Evolutionary conservation across 1,140 invertebrate species (phyloP), one percentile per base, ranked within the genome.

Genomic region (Neotoxoptera formosana): DNA sequence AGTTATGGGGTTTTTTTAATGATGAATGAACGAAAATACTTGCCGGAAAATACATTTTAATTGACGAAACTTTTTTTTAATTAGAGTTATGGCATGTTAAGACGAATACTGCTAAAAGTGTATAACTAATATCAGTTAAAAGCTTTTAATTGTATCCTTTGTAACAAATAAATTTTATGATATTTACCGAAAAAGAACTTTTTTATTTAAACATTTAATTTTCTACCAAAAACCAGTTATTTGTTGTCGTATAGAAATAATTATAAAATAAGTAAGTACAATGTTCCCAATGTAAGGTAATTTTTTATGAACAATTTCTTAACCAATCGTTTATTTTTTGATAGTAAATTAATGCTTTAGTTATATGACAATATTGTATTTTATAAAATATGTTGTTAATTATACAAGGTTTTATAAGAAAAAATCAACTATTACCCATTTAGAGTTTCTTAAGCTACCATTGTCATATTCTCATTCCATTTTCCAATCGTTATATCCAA

Each of bases 401-500:
- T 45, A 86, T 3, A 14, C 1, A 23, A 25, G 34, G 23, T 86
- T 30, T 45, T 47, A 25, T 41, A 36, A 45, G 11, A 41, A 41
- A 36, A 47, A 86, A 86, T 41, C 41, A 41, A 86, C 11, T 9
- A 87, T 11, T 25, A 14, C 34, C 84, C 7, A 20, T 87, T 87
- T 20, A n/a, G 47, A 87, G 84, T 87, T 87, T 87, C 17, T 48
- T 14, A 20, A n/a, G 47, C 20, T 87, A 30, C 21, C n/a, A 25
- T 30, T 86, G 25, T 48, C 34, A 87, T 41, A 41, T n/a, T 34
- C 8, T 90, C 51, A 53, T 41, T 20, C 9, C 34, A 25, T 60
- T 90, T 60, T 41, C 34, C n/a, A 60, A 53, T 90, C 51, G 21
- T 60, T 23, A 88, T 51, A 90, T 60, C n/a, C 23, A 56, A 90